Percentiles rank a stretch among this genome's conserved stretches.
Evolutionary conservation across 2,113 vertebrate species (phyloP).

Genomic region (Oreochromis tanganicae): DNA sequence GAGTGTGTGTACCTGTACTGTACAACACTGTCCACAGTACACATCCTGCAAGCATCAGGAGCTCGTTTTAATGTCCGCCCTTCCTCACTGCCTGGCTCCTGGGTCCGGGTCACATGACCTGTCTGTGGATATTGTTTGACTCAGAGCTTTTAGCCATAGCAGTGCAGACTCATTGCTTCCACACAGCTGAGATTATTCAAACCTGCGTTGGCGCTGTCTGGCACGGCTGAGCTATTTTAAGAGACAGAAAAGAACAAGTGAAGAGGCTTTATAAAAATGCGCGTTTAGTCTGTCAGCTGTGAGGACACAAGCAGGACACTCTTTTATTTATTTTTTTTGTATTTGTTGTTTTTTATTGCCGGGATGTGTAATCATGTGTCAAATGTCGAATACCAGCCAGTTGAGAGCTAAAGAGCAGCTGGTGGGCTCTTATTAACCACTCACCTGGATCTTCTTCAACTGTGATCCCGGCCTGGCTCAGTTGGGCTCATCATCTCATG

Average conservation of each 20-base stretch:
- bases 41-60: neutral
- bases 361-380: neutral
- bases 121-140: neutral
- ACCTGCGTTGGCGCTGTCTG: neutral
- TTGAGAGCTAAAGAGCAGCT: neutral
- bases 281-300: neutral
- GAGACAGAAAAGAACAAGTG: neutral
- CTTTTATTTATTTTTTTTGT: neutral
- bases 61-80: neutral
- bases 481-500: neutral
- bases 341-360: neutral
- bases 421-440: neutral
- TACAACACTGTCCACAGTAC: neutral
- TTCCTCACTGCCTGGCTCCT: neutral
- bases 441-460: neutral
- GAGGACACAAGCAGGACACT: neutral
- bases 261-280: neutral
- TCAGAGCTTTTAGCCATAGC: neutral
- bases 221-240: neutral
- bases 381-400: neutral
- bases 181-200: neutral
- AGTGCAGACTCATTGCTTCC: neutral
- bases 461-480: neutral
- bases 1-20: neutral
- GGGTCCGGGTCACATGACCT: constrained; percentile 13